Evolutionary conservation across 1,140 invertebrate species (phyloP).

Genomic region (Nasonia longicornis): DNA sequence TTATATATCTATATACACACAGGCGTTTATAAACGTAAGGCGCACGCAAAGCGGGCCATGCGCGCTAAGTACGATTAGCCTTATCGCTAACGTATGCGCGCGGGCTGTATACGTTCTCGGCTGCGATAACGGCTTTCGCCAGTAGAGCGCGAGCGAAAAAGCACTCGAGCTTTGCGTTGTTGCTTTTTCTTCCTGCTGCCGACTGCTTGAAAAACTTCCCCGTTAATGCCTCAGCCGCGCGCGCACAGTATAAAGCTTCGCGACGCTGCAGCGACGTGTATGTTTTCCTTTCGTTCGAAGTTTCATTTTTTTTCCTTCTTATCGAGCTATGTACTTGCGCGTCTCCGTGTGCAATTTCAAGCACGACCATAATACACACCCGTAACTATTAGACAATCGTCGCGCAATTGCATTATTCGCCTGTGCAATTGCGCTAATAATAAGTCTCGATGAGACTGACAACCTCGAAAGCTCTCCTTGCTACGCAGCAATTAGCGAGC

Average conservation of each 20-base stretch:
- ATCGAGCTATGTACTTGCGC: neutral
- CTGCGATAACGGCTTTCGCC: neutral
- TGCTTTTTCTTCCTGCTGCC: neutral
- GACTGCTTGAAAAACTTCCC: too few species aligned
- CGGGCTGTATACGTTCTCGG: neutral
- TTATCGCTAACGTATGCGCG: slow-evolving; percentile 20
- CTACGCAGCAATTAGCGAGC: neutral
- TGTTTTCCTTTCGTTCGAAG: neutral
- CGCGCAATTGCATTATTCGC: slow-evolving; percentile 7
- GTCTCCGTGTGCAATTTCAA: neutral
- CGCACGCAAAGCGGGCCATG: neutral
- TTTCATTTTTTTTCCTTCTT: neutral
- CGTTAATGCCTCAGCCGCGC: too few species aligned
- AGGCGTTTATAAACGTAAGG: too few species aligned
- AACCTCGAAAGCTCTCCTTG: neutral
- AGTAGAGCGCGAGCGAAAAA: neutral
- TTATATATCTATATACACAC: neutral
- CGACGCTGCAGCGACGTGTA: too few species aligned
- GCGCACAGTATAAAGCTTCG: too few species aligned
- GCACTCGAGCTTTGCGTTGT: neutral
- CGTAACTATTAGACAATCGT: neutral
- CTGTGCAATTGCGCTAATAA: slow-evolving; percentile 18
- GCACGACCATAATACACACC: neutral
- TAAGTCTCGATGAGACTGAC: slow-evolving; percentile 2
- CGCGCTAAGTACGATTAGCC: slow-evolving; percentile 18